These are phyloP conservation scores for Xenotilapia caudafasciata DNA, from an alignment of 2,113 vertebrate genomes.

Conservation along the genomic window DNA sequence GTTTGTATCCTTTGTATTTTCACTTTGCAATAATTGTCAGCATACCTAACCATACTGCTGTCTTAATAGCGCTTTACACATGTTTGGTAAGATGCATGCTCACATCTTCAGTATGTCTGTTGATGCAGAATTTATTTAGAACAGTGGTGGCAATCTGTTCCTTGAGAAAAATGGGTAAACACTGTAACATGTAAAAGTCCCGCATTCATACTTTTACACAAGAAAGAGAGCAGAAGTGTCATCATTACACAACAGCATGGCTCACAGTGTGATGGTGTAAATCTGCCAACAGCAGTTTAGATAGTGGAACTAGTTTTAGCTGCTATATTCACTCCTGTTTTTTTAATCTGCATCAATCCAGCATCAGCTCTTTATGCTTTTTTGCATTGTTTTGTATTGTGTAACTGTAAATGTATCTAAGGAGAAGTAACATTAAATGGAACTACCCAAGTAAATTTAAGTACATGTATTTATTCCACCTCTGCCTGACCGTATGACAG, in stretches of 20 bases:
- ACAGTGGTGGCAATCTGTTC: neutral
- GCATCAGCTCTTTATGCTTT: neutral
- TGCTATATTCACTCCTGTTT: neutral
- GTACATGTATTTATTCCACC: neutral
- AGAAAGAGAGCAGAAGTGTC: neutral
- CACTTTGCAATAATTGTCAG: neutral
- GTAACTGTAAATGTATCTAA: neutral
- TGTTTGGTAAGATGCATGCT: neutral
- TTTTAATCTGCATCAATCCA: neutral
- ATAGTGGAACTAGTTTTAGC: neutral
- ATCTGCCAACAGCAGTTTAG: neutral
- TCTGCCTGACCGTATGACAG: neutral
- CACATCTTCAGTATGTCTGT: neutral
- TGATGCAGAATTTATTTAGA: neutral
- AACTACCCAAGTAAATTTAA: neutral
- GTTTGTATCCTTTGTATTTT: conserved; percentile 8
- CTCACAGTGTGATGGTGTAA: neutral
- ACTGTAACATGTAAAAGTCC: neutral
- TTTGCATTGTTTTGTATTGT: neutral
- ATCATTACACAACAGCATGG: neutral
- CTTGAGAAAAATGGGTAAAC: neutral
- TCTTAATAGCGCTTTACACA: neutral
- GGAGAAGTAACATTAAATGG: neutral
- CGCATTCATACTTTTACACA: neutral
- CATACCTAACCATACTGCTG: neutral